Percentiles rank a stretch among this genome's conserved stretches.
Evolutionary conservation across 2,888 invertebrate genomes (phyloP).

Genomic region (Chaetogeoica ovagalla): DNA sequence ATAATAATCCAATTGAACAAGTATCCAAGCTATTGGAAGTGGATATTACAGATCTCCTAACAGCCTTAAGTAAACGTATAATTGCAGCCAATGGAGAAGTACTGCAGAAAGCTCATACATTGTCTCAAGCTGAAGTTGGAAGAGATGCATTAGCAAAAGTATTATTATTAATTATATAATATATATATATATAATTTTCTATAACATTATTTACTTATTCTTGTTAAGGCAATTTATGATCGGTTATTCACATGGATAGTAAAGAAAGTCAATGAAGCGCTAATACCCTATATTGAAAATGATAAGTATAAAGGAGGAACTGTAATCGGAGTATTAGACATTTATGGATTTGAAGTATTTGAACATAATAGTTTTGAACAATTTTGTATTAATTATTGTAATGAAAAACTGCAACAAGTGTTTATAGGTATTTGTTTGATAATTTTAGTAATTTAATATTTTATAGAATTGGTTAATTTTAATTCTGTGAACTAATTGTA

Average conservation of each 20-base stretch:
- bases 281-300: conserved; percentile 67
- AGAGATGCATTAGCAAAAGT: conserved; percentile 90
- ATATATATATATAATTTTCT: not conserved
- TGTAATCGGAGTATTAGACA: conserved; percentile 93
- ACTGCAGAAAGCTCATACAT: conserved; percentile 86
- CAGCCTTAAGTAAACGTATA: conserved; percentile 81
- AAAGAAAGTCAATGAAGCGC: conserved; percentile 85
- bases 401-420: conserved; percentile 95
- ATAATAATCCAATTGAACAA: conserved; percentile 66
- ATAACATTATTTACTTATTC: conserved; percentile 27
- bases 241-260: conserved; percentile 94
- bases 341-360: conserved; percentile 98
- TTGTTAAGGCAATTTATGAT: conserved; percentile 82
- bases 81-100: conserved; percentile 92
- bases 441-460: not conserved
- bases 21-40: conserved; percentile 70
- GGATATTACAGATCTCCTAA: conserved; percentile 69
- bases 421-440: conserved; percentile 75
- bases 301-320: conserved; percentile 65
- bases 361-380: conserved; percentile 97
- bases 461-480: not conserved
- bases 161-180: conserved; percentile 32
- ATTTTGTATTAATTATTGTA: conserved; percentile 98
- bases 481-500: not conserved
- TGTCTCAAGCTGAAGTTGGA: conserved; percentile 82